Evolutionary conservation across 2,797 vertebrate species (phyloP).

Genomic region (Ctenosaura bakeri): DNA sequence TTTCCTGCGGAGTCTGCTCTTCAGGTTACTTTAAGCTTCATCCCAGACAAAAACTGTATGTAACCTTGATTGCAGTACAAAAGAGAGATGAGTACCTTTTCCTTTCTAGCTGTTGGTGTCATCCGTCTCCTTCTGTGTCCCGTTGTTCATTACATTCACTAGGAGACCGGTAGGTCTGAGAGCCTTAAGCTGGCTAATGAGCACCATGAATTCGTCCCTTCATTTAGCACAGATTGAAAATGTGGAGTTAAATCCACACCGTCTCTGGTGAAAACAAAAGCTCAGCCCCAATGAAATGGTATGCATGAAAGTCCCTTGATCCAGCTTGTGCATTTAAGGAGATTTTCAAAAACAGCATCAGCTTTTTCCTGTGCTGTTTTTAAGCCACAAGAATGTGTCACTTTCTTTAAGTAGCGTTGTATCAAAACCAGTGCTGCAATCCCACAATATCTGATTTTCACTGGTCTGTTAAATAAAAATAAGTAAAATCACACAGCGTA

Average conservation of each 20-base stretch:
- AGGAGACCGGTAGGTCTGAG: conserved; percentile 30
- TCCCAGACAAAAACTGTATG: conserved; percentile 59
- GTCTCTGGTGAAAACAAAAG: neutral
- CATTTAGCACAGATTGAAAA: conserved; percentile 5
- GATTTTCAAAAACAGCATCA: conserved; percentile 3
- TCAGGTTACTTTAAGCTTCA: conserved; percentile 63
- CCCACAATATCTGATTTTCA: neutral
- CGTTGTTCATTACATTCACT: conserved; percentile 30
- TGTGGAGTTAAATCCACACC: neutral
- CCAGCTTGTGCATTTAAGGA: neutral
- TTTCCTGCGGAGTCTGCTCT: conserved; percentile 34
- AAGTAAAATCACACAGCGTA: neutral
- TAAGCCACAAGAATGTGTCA: conserved; percentile 12
- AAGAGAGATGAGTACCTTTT: conserved; percentile 55
- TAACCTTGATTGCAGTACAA: conserved; percentile 65
- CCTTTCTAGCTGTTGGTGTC: neutral
- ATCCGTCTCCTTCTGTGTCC: conserved; percentile 6
- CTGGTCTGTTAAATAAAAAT: neutral
- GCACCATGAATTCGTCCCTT: neutral
- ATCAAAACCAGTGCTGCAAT: conserved; percentile 4
- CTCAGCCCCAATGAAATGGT: neutral
- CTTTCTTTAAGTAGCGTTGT: conserved; percentile 1
- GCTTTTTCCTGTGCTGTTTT: conserved; percentile 8
- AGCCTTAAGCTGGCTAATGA: conserved; percentile 1
- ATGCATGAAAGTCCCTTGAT: neutral